A percentile compares a stretch with the other conserved stretches of the same genome.
phyloP scores from a whole-genome alignment of 1,140 invertebrate species.

The Polypedilum pembai region DNA sequence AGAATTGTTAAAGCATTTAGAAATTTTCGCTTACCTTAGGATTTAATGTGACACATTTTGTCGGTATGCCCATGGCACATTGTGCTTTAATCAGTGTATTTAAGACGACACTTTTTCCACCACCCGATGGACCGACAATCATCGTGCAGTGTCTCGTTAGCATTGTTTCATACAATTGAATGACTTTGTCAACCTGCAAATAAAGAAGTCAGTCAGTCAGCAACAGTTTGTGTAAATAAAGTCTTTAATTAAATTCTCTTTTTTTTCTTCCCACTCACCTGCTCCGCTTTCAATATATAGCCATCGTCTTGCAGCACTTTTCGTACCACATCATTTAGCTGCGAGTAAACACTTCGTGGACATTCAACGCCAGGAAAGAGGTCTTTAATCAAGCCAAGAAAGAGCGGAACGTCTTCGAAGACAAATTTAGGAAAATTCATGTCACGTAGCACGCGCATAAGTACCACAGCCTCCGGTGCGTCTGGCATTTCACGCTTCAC shows the following conservation, averaged over 20 bases:
- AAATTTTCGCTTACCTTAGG: constrained; percentile 56
- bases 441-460: constrained; percentile 81
- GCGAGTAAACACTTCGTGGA: constrained; percentile 71
- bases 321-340: constrained; percentile 73
- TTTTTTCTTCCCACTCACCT: too few species aligned
- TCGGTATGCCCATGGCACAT: constrained; percentile 61
- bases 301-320: constrained; percentile 54
- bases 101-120: constrained; percentile 81
- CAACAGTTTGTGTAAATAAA: constrained; percentile 20
- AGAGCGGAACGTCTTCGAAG: constrained; percentile 81
- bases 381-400: constrained; percentile 79
- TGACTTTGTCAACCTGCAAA: constrained; percentile 72
- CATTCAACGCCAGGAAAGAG: constrained; percentile 84
- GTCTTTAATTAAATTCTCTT: constrained; percentile 29
- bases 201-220: constrained; percentile 29
- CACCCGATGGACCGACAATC: constrained; percentile 84
- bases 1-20: constrained; percentile 31
- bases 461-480: constrained; percentile 71
- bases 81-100: constrained; percentile 73
- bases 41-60: constrained; percentile 71
- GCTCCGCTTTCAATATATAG: constrained; percentile 66
- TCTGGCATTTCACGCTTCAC: constrained; percentile 67
- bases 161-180: constrained; percentile 89
- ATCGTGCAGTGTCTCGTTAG: constrained; percentile 86
- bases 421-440: constrained; percentile 91